phyloP scores from a whole-genome alignment of 2,113 vertebrate genomes.

The Microcebus lehilahytsara region DNA sequence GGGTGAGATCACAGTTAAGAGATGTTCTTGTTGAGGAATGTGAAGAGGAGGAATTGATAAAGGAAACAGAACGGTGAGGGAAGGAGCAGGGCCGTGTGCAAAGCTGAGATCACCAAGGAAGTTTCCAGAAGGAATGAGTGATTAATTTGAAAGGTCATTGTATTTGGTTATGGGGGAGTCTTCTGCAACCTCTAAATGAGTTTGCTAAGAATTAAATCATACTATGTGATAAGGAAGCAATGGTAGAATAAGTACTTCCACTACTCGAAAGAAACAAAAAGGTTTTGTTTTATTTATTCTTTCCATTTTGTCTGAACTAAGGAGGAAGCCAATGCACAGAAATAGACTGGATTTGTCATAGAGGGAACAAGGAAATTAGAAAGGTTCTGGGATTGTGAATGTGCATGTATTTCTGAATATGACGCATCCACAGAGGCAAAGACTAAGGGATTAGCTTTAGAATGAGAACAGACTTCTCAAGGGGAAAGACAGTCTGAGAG shows the following conservation, averaged over 20 bases:
- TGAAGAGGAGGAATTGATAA: neutral
- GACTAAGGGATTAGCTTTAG: neutral
- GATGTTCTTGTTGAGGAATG: neutral
- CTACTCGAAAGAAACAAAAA: neutral
- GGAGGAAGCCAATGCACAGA: neutral
- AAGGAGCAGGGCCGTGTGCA: neutral
- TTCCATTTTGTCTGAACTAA: neutral
- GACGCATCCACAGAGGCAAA: neutral
- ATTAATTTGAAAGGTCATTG: neutral
- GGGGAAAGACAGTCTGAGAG: neutral
- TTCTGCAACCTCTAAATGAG: neutral
- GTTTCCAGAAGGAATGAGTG: neutral
- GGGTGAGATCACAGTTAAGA: neutral
- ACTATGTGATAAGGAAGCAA: neutral
- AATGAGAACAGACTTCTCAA: neutral
- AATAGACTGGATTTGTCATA: neutral
- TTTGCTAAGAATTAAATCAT: neutral
- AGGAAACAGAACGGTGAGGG: neutral
- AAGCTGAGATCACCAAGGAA: neutral
- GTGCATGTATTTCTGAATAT: neutral
- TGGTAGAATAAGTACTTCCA: neutral
- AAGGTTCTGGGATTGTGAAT: neutral
- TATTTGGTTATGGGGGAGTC: neutral
- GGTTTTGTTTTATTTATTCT: neutral
- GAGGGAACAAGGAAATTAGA: neutral